Evolutionary conservation across 2,797 vertebrate species (phyloP), one percentile per base, ranked within the genome.

Genomic region (Peromyscus eremicus): DNA sequence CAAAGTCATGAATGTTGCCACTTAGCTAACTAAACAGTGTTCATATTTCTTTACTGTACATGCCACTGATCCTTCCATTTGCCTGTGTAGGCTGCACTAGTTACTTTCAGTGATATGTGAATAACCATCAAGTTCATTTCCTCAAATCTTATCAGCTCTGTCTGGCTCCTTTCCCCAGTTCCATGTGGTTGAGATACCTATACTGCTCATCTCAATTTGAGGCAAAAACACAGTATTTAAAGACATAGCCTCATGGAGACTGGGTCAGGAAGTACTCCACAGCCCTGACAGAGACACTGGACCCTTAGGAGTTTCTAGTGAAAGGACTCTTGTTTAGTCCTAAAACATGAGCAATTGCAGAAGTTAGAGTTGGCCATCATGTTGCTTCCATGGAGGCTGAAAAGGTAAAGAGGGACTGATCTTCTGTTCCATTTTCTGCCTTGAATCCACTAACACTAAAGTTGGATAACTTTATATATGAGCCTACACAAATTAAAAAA

Each of bases 1-100:
- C 43, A 90, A 62, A 93, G 57, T 89, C 57, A 77, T 62, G 10
- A 60, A 76, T 88, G 29, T 82, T 85, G 34, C 29, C 76, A 29
- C 55, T 43, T 43, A 52, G 84, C 40, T 87, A 90, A 60, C 12
- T 32, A 43, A 71, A 29, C 8, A 43, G 40, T 85, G 37, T 23
- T 79, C 37, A 66, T 70, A 46, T 32, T 32, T 90, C 49, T 81
- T 94, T 95, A 66, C 55, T 23, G 14, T 40, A 75, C 11, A 29
- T 66, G 11, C 57, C 82, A 40, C 2, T 79, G 6, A 40, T 68
- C 7, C 79, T 55, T 81, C 3, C 23, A 13, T 73, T 11, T 94
- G 16, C 43, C 25, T 62, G 32, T 68, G 55, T n/a, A 52, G 6
- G 5, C n/a, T 43, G 21, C 21, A 77, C 25, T 12, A 27, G 21